phyloP scores from a whole-genome alignment of 2,888 invertebrate genomes.

The Papilio demoleus region DNA sequence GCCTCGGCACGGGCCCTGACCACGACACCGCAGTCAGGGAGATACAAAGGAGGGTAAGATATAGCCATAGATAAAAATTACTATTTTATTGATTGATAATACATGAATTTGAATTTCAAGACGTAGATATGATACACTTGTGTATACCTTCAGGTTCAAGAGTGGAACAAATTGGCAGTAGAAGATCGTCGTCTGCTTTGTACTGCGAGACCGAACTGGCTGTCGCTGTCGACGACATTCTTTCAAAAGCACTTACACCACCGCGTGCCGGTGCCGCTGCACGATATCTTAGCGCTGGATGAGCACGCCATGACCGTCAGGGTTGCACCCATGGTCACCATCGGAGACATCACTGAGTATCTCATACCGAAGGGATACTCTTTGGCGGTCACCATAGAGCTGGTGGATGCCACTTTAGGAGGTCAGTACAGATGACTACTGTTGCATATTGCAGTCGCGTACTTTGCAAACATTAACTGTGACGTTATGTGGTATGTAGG shows the following conservation, averaged over 20 bases:
- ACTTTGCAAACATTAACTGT: neutral
- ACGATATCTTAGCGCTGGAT: conserved; percentile 84
- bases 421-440: conserved; percentile 55
- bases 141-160: conserved; percentile 65
- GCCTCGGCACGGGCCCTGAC: conserved; percentile 64
- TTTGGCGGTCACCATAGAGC: conserved; percentile 86
- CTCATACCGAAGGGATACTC: conserved; percentile 87
- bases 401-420: conserved; percentile 87
- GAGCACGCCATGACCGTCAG: conserved; percentile 82
- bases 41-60: conserved; percentile 72
- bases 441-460: neutral
- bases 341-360: conserved; percentile 85
- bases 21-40: conserved; percentile 75
- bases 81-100: too few relatives aligned
- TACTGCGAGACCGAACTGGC: conserved; percentile 88
- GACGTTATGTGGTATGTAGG: conserved; percentile 58
- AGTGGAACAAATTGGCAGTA: conserved; percentile 79
- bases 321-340: conserved; percentile 87
- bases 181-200: conserved; percentile 82
- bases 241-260: conserved; percentile 86
- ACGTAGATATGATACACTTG: neutral
- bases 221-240: conserved; percentile 86
- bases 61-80: neutral
- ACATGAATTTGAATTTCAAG: neutral
- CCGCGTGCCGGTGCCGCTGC: conserved; percentile 84